phyloP scores from a whole-genome alignment of 92 coral and sea anemone genomes.

The Zoanthus gigantus region DNA sequence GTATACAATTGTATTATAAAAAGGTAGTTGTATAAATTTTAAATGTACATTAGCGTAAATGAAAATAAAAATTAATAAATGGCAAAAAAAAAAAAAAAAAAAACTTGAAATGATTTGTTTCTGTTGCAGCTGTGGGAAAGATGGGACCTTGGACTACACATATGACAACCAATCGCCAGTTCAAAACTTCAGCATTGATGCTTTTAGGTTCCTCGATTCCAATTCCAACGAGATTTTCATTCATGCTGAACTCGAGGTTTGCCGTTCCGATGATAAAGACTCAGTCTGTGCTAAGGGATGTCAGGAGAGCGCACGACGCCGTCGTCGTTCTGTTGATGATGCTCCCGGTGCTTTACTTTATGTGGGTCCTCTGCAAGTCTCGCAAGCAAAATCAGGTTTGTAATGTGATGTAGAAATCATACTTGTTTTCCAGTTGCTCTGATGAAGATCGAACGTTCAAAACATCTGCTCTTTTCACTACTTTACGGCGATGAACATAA shows the following conservation, averaged over 20 bases:
- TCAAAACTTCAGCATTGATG: slow-evolving; percentile 61
- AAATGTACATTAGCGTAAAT: too few species aligned
- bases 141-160: slow-evolving; percentile 53
- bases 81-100: too few species aligned
- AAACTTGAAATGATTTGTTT: neutral
- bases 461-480: too few species aligned
- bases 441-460: too few species aligned
- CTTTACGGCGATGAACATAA: too few species aligned
- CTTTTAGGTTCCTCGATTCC: slow-evolving; percentile 70
- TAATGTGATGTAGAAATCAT: neutral
- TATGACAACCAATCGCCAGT: slow-evolving; percentile 44
- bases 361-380: slow-evolving; percentile 62
- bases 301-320: slow-evolving; percentile 40
- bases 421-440: neutral
- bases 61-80: too few species aligned
- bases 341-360: slow-evolving; percentile 51
- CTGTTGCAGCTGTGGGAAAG: slow-evolving; percentile 67
- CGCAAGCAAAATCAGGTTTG: slow-evolving; percentile 33
- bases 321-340: slow-evolving; percentile 55
- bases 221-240: slow-evolving; percentile 53
- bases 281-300: slow-evolving; percentile 84
- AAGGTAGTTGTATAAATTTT: too few species aligned
- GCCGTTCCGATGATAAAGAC: slow-evolving; percentile 70
- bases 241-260: slow-evolving; percentile 77
- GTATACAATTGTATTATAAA: too few species aligned